Percentiles rank a stretch among this genome's conserved stretches.
Evolutionary conservation across 2,113 vertebrate genomes (phyloP).

Genomic region (Malurus elegans): DNA sequence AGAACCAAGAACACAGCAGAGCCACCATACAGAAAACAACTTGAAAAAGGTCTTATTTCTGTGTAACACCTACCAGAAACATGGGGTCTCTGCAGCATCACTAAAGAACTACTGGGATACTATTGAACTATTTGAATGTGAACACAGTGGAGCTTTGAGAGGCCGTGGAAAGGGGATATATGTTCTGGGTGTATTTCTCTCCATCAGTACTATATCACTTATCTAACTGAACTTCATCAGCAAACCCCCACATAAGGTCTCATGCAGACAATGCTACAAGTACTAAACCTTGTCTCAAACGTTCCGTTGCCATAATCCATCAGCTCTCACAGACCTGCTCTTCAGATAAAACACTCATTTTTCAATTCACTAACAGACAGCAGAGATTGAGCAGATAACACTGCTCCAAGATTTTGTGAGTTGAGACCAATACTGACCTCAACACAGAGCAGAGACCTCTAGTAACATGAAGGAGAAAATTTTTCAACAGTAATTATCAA

Average conservation of each 20-base stretch:
- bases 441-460: not conserved
- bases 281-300: not conserved
- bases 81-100: not conserved
- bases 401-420: not conserved
- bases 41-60: not conserved
- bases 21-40: not conserved
- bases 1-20: not conserved
- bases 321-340: not conserved
- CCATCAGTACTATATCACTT: not conserved
- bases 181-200: not conserved
- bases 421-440: not conserved
- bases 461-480: not conserved
- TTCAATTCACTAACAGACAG: not conserved
- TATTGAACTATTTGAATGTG: not conserved
- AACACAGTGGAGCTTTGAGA: not conserved
- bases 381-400: not conserved
- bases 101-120: not conserved
- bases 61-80: not conserved
- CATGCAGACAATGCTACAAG: not conserved
- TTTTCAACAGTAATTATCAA: not conserved
- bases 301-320: not conserved
- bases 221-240: not conserved
- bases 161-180: not conserved
- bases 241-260: not conserved
- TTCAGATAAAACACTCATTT: not conserved